Percentiles rank a stretch among this genome's conserved stretches.
Conservation (phyloP, 2,113 vertebrate species). For the Actenoides lindsayi region DNA sequence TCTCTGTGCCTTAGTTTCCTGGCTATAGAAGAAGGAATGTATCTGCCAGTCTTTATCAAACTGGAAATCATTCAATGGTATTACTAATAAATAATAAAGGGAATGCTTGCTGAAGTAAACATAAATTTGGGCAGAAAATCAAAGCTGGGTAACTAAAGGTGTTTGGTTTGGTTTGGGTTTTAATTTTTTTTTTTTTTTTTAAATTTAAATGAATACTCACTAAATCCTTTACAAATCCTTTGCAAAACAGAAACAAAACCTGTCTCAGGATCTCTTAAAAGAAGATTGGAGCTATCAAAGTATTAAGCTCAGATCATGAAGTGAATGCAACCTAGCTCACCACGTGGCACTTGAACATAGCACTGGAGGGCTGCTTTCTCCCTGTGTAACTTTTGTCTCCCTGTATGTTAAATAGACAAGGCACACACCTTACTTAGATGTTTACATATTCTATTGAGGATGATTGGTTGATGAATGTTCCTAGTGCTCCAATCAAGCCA, state of each 20-base stretch:
- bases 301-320: background rate
- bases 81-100: background rate
- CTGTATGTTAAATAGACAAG: background rate
- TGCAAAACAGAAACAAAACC: background rate
- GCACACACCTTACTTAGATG: background rate
- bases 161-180: background rate
- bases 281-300: background rate
- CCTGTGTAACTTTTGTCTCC: background rate
- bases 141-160: background rate
- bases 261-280: background rate
- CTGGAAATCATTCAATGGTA: background rate
- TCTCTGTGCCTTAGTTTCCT: background rate
- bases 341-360: fast-evolving
- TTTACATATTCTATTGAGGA: background rate
- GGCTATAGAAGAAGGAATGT: background rate
- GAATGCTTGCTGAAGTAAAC: background rate
- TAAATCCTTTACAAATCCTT: background rate
- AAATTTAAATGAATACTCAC: background rate
- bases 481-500: background rate
- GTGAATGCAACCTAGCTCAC: background rate
- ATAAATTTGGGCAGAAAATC: background rate
- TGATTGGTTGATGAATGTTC: background rate
- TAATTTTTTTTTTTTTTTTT: background rate
- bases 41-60: background rate
- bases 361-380: background rate